Base-by-base conservation (phyloP, 2,113 vertebrate genomes). In the Hipposideros armiger region DNA sequence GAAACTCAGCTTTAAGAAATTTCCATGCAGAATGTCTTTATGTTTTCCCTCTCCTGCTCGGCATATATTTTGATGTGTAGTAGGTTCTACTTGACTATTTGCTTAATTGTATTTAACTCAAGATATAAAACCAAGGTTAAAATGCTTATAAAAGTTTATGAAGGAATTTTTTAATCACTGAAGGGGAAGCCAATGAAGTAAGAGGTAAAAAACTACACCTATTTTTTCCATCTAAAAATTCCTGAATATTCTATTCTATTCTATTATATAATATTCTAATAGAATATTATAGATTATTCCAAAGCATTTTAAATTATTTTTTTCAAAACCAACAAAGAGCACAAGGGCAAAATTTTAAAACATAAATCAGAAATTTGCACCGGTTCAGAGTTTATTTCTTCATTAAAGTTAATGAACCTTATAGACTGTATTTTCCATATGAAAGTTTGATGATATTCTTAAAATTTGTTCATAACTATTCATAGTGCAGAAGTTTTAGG, bases 391-490 rank as follows among this genome's bases (percentile, higher is more conserved):
- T 82, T 69, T 93, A 92, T 93, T 96, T 47, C 52, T 28, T 52
- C 64, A 52, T 67, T 95, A 89, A 96, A 93, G 52, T 45, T 82
- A 87, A 89, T 62, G 94, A 98, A 95, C 3, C 16, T 86, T 85
- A 64, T 60, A 93, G 32, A 69, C 56, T 91, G 45, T 62, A 69
- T 54, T 85, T 94, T 94, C 87, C 88, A 30, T 76, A 95, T 74
- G 85, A 97, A 97, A 97, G 47, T 50, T 50, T 96, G 40, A 40
- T 26, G 16, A 67, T 95, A 62, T 52, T 95, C 90, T 95, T 67
- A 36, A 96, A 96, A 40, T 67, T 7, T 78, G 60, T 80, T 94
- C 24, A 90, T 78, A 40, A 97, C 50, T 66, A 97, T 96, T 70
- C 80, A 87, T 87, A 47, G 69, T 22, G 80, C 96, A 94, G 62